Conservation (phyloP, 64 coral and sea anemone species). For the Stylophora pistillata region DNA sequence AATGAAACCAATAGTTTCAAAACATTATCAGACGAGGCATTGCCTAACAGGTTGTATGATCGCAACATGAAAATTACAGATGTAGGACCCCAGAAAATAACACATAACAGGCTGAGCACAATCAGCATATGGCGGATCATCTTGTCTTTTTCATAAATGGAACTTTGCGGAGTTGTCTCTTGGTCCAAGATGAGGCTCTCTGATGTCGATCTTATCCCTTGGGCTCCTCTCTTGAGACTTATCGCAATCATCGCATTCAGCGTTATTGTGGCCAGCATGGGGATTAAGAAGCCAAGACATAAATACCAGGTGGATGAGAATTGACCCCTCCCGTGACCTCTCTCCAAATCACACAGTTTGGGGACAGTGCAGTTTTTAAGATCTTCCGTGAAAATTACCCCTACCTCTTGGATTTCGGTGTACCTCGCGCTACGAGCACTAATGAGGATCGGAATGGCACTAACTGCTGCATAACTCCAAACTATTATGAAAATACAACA, state of each 20-base stretch:
- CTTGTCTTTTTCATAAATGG: not conserved
- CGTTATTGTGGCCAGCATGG: not conserved
- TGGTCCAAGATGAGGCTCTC: not conserved
- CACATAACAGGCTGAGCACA: not conserved
- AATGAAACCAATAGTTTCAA: not conserved
- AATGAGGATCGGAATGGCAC: not conserved
- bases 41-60: not conserved
- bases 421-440: not conserved
- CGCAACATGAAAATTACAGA: slow-evolving; percentile 1
- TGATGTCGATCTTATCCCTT: not conserved
- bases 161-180: no score
- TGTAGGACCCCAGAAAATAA: slow-evolving; percentile 1
- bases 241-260: not conserved
- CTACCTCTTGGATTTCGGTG: slow-evolving; percentile 13
- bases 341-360: slow-evolving; percentile 5
- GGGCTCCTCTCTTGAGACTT: not conserved
- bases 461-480: slow-evolving; percentile 6
- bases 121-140: slow-evolving; percentile 7
- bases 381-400: not conserved
- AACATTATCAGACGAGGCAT: not conserved
- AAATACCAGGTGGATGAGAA: not conserved
- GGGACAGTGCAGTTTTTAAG: not conserved
- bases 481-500: not conserved
- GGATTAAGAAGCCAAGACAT: not conserved
- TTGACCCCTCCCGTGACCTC: not conserved